Conservation (phyloP, 2,113 vertebrate species). For the Gopherus flavomarginatus region DNA sequence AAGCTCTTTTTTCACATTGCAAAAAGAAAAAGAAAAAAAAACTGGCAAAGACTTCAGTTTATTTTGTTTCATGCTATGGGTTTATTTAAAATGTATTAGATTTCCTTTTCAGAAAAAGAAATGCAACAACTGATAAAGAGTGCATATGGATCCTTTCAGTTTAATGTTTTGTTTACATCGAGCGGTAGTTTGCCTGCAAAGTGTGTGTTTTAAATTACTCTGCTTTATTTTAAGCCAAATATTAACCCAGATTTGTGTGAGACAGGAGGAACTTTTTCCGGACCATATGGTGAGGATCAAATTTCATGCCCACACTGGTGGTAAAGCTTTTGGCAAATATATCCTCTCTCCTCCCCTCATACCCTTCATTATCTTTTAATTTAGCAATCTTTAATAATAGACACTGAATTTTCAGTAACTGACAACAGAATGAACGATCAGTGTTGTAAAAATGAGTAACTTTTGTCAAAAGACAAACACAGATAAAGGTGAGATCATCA, state of each 20-base stretch:
- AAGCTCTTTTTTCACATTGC: constrained; percentile 50
- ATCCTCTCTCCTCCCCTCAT: neutral
- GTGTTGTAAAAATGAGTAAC: rapidly evolving
- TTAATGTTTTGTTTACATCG: constrained; percentile 77
- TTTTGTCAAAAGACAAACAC: neutral
- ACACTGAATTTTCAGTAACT: neutral
- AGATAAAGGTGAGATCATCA: neutral
- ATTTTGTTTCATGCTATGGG: constrained; percentile 62
- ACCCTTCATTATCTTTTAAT: neutral
- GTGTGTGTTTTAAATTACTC: constrained; percentile 70
- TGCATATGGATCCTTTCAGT: constrained; percentile 74
- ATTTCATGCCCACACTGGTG: neutral
- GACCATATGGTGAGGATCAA: neutral
- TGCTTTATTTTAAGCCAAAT: constrained; percentile 51
- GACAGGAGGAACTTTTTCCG: constrained; percentile 29
- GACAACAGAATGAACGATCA: rapidly evolving
- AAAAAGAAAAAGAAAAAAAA: constrained; percentile 69
- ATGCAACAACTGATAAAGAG: constrained; percentile 67
- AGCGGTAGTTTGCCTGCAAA: constrained; percentile 60
- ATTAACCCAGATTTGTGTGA: constrained; percentile 36
- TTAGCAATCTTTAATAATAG: rapidly evolving
- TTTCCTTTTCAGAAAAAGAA: constrained; percentile 57
- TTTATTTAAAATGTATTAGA: constrained; percentile 74
- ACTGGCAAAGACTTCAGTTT: constrained; percentile 62
- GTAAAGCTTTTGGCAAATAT: neutral